Base-by-base conservation (phyloP, 2,888 invertebrate genomes). In the Allacma fusca region DNA sequence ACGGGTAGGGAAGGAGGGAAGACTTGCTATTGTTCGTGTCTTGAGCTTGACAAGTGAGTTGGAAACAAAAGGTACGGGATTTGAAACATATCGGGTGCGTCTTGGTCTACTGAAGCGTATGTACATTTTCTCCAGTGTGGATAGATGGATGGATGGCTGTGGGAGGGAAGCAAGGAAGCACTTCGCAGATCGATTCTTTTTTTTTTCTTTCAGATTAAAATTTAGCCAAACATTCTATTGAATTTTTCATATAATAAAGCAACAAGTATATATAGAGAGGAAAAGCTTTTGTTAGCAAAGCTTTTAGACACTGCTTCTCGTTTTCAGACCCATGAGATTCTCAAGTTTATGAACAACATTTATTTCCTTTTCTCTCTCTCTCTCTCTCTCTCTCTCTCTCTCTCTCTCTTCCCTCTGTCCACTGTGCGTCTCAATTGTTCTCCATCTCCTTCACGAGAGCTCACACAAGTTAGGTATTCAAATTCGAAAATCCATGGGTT, bases 171-270 rank as follows among this genome's bases (percentile, higher is more conserved):
- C 21, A 67, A 24, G 43, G 21, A 64, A 44, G 62, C 65, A 75
- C 65, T 75, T 75, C n/a, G 74, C 44, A 78, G 75, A 78, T 78
- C 78, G 78, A 78, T 78, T 78, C 73, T 59, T 76, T 76, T 5
- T 59, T 64, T 65, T 74, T 44, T 78, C 68, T 74, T 75, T 78
- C 78, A 70, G 78, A 78, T 78, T 78, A 78, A 78, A 75, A 75
- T 78, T 78, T 78, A 40, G 75, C 64, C 78, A 62, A 78, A 75
- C 78, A 78, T 75, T 78, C 64, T 65, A 78, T 74, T 70, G 75
- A 78, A 78, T 75, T 78, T 78, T 23, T 23, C 65, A 70, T 75
- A 69, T 76, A 64, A 71, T 64, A 71, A 70, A 65, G 65, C 29
- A 64, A 65, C 59, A 67, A 76, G 44, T 67, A 70, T 62, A 64